These are phyloP conservation scores for Drosophila chauvacae DNA, from an alignment of 1,140 invertebrate genomes.

Conservation along the genomic window DNA sequence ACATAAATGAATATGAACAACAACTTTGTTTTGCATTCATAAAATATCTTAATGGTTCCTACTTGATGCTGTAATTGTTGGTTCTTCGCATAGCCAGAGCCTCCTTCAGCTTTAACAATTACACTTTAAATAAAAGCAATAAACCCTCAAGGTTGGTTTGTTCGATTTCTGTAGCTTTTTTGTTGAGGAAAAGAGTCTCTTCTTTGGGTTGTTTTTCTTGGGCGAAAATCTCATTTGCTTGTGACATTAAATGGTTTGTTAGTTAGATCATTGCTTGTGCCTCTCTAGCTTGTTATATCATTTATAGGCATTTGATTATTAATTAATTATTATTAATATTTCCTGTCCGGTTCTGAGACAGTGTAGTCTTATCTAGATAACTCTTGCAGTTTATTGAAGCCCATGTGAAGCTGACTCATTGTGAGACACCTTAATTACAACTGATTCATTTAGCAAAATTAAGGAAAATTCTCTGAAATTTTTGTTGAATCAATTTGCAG, in stretches of 20 bases:
- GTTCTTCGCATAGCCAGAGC: conserved; percentile 8
- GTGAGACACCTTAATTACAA: not conserved
- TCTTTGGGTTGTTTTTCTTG: conserved; percentile 7
- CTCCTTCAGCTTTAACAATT: conserved; percentile 7
- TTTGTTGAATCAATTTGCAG: conserved; percentile 15
- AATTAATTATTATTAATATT: conserved; percentile 32
- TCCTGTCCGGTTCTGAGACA: conserved; percentile 19
- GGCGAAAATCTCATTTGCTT: conserved; percentile 7
- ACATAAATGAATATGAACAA: conserved; percentile 14
- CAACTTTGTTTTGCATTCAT: conserved; percentile 46
- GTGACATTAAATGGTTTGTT: conserved; percentile 1
- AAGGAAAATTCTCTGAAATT: conserved; percentile 7
- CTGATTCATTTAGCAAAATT: conserved; percentile 18
- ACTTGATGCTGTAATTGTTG: conserved; percentile 42
- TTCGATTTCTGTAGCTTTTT: conserved; percentile 17
- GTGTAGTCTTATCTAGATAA: not conserved
- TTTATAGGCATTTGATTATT: conserved; percentile 10
- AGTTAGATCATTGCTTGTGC: conserved; percentile 12
- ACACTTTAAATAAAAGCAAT: conserved; percentile 23
- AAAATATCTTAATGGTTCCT: conserved; percentile 40
- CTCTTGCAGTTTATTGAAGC: not conserved
- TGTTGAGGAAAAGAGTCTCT: not conserved
- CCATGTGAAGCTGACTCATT: conserved; percentile 5
- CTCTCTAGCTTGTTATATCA: conserved; percentile 24
- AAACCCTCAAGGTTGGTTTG: conserved; percentile 33